Conservation (phyloP, 2,113 vertebrate species). For the Camelus bactrianus region DNA sequence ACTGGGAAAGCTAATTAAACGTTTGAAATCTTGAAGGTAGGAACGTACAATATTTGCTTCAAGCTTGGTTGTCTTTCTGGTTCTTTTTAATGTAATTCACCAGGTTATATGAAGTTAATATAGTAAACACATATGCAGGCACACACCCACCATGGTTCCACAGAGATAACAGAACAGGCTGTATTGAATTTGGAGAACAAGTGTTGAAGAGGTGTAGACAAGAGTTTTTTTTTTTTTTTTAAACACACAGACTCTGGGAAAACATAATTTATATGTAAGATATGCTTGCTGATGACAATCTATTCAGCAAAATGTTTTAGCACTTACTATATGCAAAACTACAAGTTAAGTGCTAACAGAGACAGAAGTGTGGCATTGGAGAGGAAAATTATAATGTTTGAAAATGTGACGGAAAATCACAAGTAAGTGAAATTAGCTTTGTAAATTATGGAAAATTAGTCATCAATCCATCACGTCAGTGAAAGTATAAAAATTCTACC, state of each 20-base stretch:
- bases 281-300: background rate
- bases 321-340: constrained; percentile 34
- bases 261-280: constrained; percentile 49
- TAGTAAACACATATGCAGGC: background rate
- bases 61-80: constrained; percentile 61
- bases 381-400: constrained; percentile 52
- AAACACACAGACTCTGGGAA: background rate
- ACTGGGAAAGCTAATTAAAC: constrained; percentile 74
- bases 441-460: constrained; percentile 37
- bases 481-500: background rate
- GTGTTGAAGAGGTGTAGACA: background rate
- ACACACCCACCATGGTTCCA: background rate
- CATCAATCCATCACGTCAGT: background rate
- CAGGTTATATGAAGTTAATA: constrained; percentile 51
- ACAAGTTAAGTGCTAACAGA: constrained; percentile 46
- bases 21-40: constrained; percentile 68
- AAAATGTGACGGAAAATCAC: constrained; percentile 67
- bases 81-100: constrained; percentile 51
- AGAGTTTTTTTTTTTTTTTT: background rate
- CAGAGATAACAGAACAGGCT: background rate
- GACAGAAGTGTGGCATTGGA: constrained; percentile 37
- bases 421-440: constrained; percentile 70
- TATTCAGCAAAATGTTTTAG: constrained; percentile 33
- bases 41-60: constrained; percentile 74
- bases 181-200: background rate